phyloP scores from a whole-genome alignment of 1,140 invertebrate genomes.

The Liolophura sinensis region DNA sequence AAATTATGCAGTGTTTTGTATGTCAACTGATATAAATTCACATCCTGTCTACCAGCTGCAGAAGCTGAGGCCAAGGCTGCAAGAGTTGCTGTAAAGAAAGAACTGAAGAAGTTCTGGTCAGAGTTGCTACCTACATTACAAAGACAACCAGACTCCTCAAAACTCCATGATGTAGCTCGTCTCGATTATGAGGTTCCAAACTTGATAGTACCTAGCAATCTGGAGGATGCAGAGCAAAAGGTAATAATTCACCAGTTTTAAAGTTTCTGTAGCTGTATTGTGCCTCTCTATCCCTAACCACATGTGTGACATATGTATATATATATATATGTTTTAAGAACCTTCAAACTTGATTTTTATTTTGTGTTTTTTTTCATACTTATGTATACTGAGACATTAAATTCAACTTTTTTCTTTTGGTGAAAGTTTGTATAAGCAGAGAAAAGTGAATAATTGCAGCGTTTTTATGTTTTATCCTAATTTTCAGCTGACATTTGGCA shows the following conservation, averaged over 20 bases:
- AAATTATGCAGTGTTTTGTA: too few species aligned
- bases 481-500: constrained; percentile 42
- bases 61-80: constrained; percentile 34
- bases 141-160: constrained; percentile 36
- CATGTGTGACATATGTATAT: too few species aligned
- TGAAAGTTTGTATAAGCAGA: too few species aligned
- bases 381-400: too few species aligned
- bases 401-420: too few species aligned
- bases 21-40: too few species aligned
- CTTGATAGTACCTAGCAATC: constrained; percentile 39
- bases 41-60: too few species aligned
- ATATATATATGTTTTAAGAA: too few species aligned
- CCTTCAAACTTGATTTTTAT: too few species aligned
- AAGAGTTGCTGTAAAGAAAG: constrained; percentile 35
- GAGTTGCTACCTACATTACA: constrained; percentile 47
- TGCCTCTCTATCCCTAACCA: too few species aligned
- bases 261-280: too few species aligned
- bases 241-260: constrained; percentile 15
- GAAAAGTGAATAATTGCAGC: neutral
- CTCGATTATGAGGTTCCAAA: constrained; percentile 51
- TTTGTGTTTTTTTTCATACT: too few species aligned
- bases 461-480: constrained; percentile 11
- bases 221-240: constrained; percentile 49
- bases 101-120: constrained; percentile 52
- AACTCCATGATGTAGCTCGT: constrained; percentile 49